These are phyloP conservation scores for Isichthys henryi DNA, from an alignment of 2,113 vertebrate species.

Conservation along the genomic window DNA sequence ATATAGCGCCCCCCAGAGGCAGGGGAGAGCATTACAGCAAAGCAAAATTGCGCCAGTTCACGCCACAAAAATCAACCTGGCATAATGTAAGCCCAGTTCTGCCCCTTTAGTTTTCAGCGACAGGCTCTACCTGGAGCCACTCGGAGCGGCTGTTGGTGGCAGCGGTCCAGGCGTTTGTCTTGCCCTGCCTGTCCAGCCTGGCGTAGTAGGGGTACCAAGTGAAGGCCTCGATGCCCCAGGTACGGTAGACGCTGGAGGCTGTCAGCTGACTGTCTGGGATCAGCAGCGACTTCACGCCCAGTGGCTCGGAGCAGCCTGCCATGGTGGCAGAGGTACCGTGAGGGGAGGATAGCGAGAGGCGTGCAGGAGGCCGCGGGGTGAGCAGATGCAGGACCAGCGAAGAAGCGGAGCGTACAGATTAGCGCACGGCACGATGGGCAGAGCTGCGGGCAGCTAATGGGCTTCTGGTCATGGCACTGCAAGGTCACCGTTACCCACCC, in stretches of 20 bases:
- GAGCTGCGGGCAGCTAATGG: neutral
- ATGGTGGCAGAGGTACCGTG: slow-evolving; percentile 68
- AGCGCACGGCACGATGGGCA: neutral
- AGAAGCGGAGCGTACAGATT: neutral
- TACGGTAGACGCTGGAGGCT: slow-evolving; percentile 81
- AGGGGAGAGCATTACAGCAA: neutral
- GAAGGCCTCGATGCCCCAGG: slow-evolving; percentile 80
- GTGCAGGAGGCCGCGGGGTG: neutral
- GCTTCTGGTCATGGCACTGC: neutral
- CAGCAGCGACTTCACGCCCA: slow-evolving; percentile 79
- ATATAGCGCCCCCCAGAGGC: neutral
- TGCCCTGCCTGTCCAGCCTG: slow-evolving; percentile 86
- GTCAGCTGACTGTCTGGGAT: slow-evolving; percentile 76
- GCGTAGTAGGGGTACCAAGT: slow-evolving; percentile 80
- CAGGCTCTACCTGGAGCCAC: slow-evolving; percentile 82
- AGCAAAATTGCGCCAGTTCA: neutral
- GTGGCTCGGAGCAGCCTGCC: slow-evolving; percentile 87
- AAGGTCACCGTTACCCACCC: neutral
- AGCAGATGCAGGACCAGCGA: neutral
- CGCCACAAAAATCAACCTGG: neutral
- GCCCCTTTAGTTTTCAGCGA: neutral
- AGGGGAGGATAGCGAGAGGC: slow-evolving; percentile 24
- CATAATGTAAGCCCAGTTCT: neutral
- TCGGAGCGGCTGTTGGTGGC: slow-evolving; percentile 57
- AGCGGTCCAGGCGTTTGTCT: slow-evolving; percentile 89